Evolutionary conservation across 2,113 vertebrate genomes (phyloP), one percentile per base, ranked within the genome.

Genomic region (Neogobius melanostomus): DNA sequence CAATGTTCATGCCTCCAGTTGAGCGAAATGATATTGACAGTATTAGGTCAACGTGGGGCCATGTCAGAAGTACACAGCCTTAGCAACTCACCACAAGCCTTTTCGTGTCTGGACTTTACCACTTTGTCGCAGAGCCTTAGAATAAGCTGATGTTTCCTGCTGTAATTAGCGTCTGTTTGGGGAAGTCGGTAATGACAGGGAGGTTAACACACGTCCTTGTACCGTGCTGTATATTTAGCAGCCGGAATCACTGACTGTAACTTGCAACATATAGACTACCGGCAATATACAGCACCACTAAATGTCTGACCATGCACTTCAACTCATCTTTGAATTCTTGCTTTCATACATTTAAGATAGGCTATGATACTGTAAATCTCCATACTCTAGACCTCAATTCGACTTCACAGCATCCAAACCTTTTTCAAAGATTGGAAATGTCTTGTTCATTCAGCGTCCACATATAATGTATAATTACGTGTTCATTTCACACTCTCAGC

Each of bases 101-200:
- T 28, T 65, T 56, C 17, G 60, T 59, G 71, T 74, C 73, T 45
- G 49, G 21, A 45, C 10, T 68, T 70, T 47, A 49, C 77, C 71
- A 81, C 75, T 87, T 84, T 68, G 64, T 43, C 60, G 53, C 77
- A 72, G 52, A 61, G 60, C 77, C 84, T 83, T 80, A 88, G 91
- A 88, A 84, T 84, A 82, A 56, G 64, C 72, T 66, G 67, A 68
- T 36, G 62, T 79, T 87, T 88, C 82, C 82, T 76, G 43, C 68
- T 76, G 76, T 80, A 87, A 86, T 91, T 88, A 85, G 74, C 65
- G 61, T 75, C 74, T 76, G 76, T 81, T 82, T 73, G 64, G 44
- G 68, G 73, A 63, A 64, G 16, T 21, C 52, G n/a, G 9, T 46
- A 15, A 68, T 76, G 82, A 77, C 80, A 75, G 80, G n/a, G 68